Conservation (phyloP, 2,888 invertebrate genomes). For the Philereme transversata region DNA sequence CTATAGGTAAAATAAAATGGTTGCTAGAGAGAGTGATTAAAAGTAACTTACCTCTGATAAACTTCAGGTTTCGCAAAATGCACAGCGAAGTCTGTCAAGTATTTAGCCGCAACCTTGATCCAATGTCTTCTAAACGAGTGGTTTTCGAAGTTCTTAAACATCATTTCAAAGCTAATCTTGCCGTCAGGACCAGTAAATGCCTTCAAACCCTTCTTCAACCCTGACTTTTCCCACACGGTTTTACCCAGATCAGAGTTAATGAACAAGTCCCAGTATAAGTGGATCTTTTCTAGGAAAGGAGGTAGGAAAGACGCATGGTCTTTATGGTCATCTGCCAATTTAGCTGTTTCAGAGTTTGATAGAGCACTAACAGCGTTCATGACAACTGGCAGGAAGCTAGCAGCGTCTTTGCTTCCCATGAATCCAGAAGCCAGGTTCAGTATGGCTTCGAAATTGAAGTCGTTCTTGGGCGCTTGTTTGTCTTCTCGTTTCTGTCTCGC, state of each 20-base stretch:
- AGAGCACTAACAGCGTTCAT: conserved; percentile 86
- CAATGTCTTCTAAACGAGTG: conserved; percentile 91
- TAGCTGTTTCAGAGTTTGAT: conserved; percentile 84
- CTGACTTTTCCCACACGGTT: conserved; percentile 89
- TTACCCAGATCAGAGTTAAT: conserved; percentile 90
- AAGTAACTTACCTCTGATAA: conserved; percentile 85
- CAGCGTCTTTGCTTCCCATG: conserved; percentile 70
- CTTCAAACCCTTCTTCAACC: conserved; percentile 87
- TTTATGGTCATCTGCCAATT: conserved; percentile 85
- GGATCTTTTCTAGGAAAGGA: conserved; percentile 85
- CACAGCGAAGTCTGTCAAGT: conserved; percentile 89
- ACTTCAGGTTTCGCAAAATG: conserved; percentile 90
- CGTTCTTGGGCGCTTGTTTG: conserved; percentile 50
- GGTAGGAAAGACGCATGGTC: conserved; percentile 89
- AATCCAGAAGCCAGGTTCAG: conserved; percentile 83
- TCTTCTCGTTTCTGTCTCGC: conserved; percentile 59
- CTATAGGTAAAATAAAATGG: too few relatives aligned
- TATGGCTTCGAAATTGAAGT: conserved; percentile 80
- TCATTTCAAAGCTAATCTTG: conserved; percentile 87
- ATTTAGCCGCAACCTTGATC: conserved; percentile 90
- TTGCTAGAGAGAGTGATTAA: neutral
- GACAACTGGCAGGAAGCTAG: conserved; percentile 86
- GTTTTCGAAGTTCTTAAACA: conserved; percentile 91
- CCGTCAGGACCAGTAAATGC: conserved; percentile 88
- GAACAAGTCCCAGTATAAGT: conserved; percentile 91